Percentiles rank a stretch among this genome's conserved stretches.
Conservation (phyloP, 92 coral and sea anemone genomes). For the Isaurus tuberculatus region DNA sequence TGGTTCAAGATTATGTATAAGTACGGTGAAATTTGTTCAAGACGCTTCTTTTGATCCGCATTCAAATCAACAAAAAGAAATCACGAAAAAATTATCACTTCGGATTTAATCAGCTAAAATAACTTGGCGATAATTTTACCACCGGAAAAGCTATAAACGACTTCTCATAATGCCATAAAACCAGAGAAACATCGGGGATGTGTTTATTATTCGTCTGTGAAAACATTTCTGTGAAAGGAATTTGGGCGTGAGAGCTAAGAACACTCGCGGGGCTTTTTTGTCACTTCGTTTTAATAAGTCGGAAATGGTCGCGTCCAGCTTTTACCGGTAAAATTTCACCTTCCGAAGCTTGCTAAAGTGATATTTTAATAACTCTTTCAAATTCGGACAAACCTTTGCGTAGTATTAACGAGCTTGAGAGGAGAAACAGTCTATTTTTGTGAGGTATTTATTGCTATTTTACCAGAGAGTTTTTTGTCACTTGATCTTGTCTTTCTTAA, state of each 20-base stretch:
- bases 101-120: neutral
- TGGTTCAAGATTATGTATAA: neutral
- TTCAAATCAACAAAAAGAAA: neutral
- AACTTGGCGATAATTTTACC: neutral
- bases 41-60: neutral
- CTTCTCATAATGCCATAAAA: neutral
- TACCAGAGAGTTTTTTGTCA: constrained; percentile 37
- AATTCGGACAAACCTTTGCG: neutral
- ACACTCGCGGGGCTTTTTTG: constrained; percentile 24
- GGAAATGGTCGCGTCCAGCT: constrained; percentile 23
- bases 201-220: constrained; percentile 16
- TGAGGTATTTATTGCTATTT: constrained; percentile 11
- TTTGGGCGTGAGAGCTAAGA: constrained; percentile 43
- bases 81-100: neutral
- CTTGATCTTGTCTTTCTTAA: constrained; percentile 42
- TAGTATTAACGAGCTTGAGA: neutral
- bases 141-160: constrained; percentile 19
- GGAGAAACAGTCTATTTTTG: neutral
- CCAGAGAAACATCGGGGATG: neutral
- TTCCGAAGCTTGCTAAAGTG: neutral
- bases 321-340: neutral
- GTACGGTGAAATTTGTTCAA: neutral
- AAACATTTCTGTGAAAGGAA: constrained; percentile 49
- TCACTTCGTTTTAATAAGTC: constrained; percentile 19
- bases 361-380: neutral